Base-by-base conservation (phyloP, 1,140 invertebrate species). In the Dysdera silvatica region DNA sequence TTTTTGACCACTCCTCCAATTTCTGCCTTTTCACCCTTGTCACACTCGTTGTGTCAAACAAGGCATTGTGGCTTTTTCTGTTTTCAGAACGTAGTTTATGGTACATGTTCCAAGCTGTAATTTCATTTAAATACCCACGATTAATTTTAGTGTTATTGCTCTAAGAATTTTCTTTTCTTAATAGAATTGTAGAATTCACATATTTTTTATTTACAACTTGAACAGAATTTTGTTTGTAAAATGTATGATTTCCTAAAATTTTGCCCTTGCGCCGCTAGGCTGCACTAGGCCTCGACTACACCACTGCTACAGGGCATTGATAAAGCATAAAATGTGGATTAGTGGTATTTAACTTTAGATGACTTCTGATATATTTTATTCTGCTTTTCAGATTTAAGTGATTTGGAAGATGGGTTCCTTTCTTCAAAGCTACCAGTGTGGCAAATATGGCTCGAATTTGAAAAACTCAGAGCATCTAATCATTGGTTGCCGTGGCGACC, bases 401-500 rank as follows among this genome's bases (percentile, higher is more conserved):
- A 74, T 41, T 61, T 71, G 23, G 66, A 74, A 56, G 69, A 71
- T 49, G 49, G 65, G 28, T 67, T 72, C 4, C 40, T 69, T 10
- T 55, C 68, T 14, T 57, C 69, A 53, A 69, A 71, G 5, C 23
- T 71, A 5, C 14, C 69, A 20, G 66, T 66, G 47, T 67, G 64
- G 43, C 35, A 71, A 60, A 71, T 70, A 18, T 81, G 80, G 80
- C 43, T 80, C 6, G 64, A 72, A 41, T 69, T 80, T 35, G 80
- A 81, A 71, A 65, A 47, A 23, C 52, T 74, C 0, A 67, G 80
- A 49, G 73, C 77, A 63, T 28, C 56, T 29, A 53, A 69, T 31
- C 73, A 78, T 66, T 80, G 75, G 77, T 71, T 80, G 40, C 78
- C 80, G 53, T 79, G 77, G 75, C 66, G 70, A 71, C 73, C 74